phyloP scores from a whole-genome alignment of 2,113 vertebrate genomes.

The Tringa solitaria region DNA sequence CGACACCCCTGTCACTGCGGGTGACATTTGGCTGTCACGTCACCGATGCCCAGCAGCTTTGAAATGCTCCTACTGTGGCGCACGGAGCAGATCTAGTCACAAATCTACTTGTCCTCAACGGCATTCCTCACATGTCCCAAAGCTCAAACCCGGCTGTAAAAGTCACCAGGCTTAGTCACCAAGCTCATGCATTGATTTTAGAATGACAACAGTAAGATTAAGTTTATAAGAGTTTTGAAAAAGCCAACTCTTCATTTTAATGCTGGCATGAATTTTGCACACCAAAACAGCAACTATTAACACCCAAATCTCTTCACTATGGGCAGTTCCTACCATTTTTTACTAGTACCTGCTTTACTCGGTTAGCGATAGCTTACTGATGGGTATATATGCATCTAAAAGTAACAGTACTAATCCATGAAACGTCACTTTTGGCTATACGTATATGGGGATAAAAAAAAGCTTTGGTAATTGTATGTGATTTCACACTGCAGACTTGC shows the following conservation, averaged over 20 bases:
- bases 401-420: constrained; percentile 51
- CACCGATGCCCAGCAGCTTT: not conserved
- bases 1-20: not conserved
- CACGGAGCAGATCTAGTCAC: not conserved
- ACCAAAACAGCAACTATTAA: constrained; percentile 46
- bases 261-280: constrained; percentile 29
- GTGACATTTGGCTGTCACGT: not conserved
- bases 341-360: constrained; percentile 45
- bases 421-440: constrained; percentile 49
- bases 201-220: not conserved
- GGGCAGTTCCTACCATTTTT: constrained; percentile 8
- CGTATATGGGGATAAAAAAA: constrained; percentile 58
- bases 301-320: constrained; percentile 15
- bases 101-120: not conserved
- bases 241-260: constrained; percentile 6
- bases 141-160: constrained; percentile 18
- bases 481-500: constrained; percentile 59
- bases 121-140: not conserved
- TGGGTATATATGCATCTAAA: not conserved
- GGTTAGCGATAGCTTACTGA: constrained; percentile 17
- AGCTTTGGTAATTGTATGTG: constrained; percentile 68
- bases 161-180: constrained; percentile 21
- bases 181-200: constrained; percentile 3
- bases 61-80: not conserved
- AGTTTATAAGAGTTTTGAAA: constrained; percentile 18